Conservation (phyloP, 2,888 invertebrate species). For the Oasisia sp. region DNA sequence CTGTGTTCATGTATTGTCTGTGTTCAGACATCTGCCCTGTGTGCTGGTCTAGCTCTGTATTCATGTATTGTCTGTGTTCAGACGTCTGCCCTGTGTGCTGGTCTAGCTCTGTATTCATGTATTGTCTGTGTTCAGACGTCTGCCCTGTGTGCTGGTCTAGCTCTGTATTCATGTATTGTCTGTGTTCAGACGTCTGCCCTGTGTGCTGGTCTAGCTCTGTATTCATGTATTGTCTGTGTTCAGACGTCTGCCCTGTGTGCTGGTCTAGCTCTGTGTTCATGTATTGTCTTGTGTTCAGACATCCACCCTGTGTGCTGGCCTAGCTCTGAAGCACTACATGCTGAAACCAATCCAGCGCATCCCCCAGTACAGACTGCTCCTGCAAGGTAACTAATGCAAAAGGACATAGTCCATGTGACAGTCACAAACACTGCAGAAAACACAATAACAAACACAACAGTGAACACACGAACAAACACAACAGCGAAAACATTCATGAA, state of each 20-base stretch:
- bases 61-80: not conserved
- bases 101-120: too few species aligned
- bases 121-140: too few species aligned
- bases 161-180: too few species aligned
- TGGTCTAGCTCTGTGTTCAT: slow-evolving; percentile 3
- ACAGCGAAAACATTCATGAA: not conserved
- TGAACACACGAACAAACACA: not conserved
- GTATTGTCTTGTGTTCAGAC: slow-evolving; percentile 40
- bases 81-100: too few species aligned
- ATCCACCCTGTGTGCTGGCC: slow-evolving; percentile 66
- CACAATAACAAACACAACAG: not conserved
- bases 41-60: not conserved
- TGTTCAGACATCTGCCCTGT: not conserved
- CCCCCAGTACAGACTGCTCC: slow-evolving; percentile 74
- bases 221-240: not conserved
- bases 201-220: not conserved
- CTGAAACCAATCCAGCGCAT: slow-evolving; percentile 76
- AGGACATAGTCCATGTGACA: not conserved
- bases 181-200: too few species aligned
- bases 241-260: not conserved
- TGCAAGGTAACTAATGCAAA: slow-evolving; percentile 65
- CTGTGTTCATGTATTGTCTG: slow-evolving; percentile 2
- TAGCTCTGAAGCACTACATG: slow-evolving; percentile 75
- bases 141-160: too few species aligned
- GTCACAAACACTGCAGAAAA: not conserved